A percentile compares a stretch with the other conserved stretches of the same genome.
These are phyloP conservation scores for Miniopterus natalensis DNA, from an alignment of 2,113 vertebrate genomes.

Conservation along the genomic window DNA sequence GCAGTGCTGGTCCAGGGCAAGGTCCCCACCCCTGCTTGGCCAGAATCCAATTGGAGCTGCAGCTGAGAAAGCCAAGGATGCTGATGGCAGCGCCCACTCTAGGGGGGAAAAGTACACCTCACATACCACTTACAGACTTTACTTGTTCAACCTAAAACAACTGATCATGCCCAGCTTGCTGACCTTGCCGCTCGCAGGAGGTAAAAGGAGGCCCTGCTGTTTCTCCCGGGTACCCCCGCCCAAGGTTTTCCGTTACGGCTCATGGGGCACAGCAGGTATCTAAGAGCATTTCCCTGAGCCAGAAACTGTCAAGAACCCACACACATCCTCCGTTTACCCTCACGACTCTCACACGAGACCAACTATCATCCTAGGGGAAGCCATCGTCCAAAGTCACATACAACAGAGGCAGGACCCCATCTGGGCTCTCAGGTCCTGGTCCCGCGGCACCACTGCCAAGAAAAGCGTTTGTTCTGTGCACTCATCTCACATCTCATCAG, in stretches of 20 bases:
- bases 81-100: too few species aligned
- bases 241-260: neutral
- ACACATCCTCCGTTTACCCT: neutral
- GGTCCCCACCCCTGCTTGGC: neutral
- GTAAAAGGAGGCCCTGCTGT: neutral
- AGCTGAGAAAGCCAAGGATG: neutral
- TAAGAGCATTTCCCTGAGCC: neutral
- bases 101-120: neutral
- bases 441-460: fast-evolving
- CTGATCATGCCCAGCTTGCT: neutral
- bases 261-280: neutral
- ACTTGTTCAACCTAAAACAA: neutral
- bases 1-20: neutral
- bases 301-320: neutral
- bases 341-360: neutral
- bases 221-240: neutral
- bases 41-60: neutral
- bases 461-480: neutral
- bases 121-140: neutral
- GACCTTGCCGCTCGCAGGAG: neutral
- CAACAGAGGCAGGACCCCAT: neutral
- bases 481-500: neutral
- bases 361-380: neutral
- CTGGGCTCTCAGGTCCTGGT: neutral
- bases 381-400: neutral